Evolutionary conservation across 2,888 invertebrate genomes (phyloP).

Genomic region (Lordiphosa fenestrarum): DNA sequence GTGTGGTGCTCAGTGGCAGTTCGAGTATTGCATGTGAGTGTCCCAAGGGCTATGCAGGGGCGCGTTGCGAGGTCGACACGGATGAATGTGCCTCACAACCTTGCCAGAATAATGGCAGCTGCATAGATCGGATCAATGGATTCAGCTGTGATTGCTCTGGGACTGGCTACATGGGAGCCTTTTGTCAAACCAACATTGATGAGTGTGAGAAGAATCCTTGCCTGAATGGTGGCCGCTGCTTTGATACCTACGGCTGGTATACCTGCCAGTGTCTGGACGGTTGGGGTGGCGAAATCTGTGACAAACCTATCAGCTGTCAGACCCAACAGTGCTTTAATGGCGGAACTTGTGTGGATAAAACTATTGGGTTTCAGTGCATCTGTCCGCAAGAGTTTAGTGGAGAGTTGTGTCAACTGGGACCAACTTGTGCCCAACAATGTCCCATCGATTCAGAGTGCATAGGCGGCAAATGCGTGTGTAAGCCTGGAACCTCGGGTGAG

Average conservation of each 20-base stretch:
- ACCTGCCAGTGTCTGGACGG: constrained; percentile 88
- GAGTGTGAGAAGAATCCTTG: constrained; percentile 89
- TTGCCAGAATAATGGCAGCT: constrained; percentile 87
- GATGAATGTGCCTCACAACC: constrained; percentile 88
- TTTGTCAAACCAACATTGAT: constrained; percentile 90
- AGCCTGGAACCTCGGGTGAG: constrained; percentile 80
- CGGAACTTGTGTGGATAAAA: constrained; percentile 84
- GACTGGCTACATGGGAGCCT: constrained; percentile 87
- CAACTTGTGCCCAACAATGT: constrained; percentile 81
- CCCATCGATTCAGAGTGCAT: constrained; percentile 86
- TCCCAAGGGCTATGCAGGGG: constrained; percentile 81
- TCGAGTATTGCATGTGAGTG: constrained; percentile 83
- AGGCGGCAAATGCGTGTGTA: constrained; percentile 81
- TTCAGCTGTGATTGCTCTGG: constrained; percentile 89
- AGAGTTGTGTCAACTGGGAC: constrained; percentile 78
- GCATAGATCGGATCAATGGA: constrained; percentile 87
- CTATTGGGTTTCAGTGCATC: constrained; percentile 85
- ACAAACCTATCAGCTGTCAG: constrained; percentile 84
- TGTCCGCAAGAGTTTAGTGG: constrained; percentile 84
- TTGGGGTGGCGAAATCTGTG: constrained; percentile 90
- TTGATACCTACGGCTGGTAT: constrained; percentile 90
- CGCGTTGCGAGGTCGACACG: constrained; percentile 84
- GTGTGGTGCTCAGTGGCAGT: constrained; percentile 84
- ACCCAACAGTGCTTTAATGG: constrained; percentile 88
- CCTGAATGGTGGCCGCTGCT: constrained; percentile 88